These are phyloP conservation scores for Metopia argyrocephala DNA, from an alignment of 2,888 invertebrate species.

Conservation along the genomic window DNA sequence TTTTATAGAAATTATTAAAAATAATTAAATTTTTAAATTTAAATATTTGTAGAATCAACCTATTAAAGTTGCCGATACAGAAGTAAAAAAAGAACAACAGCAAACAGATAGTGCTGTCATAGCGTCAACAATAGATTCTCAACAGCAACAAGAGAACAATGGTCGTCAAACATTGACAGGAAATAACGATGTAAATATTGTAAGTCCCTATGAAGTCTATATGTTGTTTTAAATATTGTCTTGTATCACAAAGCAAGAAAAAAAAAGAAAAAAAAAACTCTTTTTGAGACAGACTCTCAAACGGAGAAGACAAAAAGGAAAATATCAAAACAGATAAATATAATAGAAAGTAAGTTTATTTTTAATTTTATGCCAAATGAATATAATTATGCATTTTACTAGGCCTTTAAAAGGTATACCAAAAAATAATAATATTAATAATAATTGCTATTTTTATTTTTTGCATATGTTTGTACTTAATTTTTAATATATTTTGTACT, in stretches of 20 bases:
- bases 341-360: conserved; percentile 70
- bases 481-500: conserved; percentile 7
- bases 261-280: no score
- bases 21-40: not conserved
- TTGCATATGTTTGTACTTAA: conserved; percentile 34
- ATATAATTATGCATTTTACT: conserved; percentile 66
- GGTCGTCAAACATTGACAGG: conserved; percentile 65
- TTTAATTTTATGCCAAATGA: conserved; percentile 24
- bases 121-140: conserved; percentile 58
- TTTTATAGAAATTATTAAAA: no score
- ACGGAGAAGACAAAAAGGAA: conserved; percentile 52
- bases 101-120: conserved; percentile 62
- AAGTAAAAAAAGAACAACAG: conserved; percentile 59
- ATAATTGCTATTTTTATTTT: no score
- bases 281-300: no score
- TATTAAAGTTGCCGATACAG: conserved; percentile 70
- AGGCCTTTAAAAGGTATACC: conserved; percentile 39
- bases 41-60: conserved; percentile 74
- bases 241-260: conserved; percentile 28
- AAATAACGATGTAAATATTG: conserved; percentile 65
- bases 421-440: not conserved
- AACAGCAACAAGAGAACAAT: conserved; percentile 49
- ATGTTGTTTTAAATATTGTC: conserved; percentile 56
- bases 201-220: conserved; percentile 66
- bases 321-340: conserved; percentile 42